These are phyloP conservation scores for Ctenodactylus gundi DNA, from an alignment of 2,113 vertebrate genomes.

Conservation along the genomic window DNA sequence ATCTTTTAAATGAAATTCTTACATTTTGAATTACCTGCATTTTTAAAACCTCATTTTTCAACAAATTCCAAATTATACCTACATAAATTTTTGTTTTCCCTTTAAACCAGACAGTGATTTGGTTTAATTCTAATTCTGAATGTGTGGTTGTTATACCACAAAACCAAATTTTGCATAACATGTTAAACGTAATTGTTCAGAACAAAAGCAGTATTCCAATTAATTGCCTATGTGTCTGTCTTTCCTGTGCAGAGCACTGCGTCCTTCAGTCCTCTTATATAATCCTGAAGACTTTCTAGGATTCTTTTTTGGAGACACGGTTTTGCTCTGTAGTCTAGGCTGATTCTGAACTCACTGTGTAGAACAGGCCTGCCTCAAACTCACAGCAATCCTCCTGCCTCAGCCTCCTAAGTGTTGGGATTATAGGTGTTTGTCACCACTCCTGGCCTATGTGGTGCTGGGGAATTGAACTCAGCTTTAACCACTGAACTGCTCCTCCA, in stretches of 20 bases:
- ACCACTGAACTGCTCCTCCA: too few species aligned
- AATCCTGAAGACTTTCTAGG: neutral
- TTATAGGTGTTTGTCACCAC: too few species aligned
- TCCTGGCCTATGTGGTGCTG: too few species aligned
- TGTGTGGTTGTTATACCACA: conserved; percentile 21
- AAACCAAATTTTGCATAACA: neutral
- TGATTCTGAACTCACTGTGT: too few species aligned
- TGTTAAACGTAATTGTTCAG: neutral
- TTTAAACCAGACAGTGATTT: conserved; percentile 15
- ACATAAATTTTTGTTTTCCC: conserved; percentile 41
- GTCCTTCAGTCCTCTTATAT: neutral
- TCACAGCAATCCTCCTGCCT: too few species aligned
- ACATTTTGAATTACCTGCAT: conserved; percentile 20
- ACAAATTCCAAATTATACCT: conserved; percentile 26
- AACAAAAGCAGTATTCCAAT: neutral
- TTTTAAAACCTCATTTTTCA: conserved; percentile 42
- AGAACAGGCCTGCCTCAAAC: too few species aligned
- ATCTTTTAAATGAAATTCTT: conserved; percentile 20
- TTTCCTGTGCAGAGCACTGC: neutral
- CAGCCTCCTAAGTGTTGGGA: too few species aligned
- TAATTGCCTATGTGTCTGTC: neutral
- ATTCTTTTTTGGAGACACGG: too few species aligned
- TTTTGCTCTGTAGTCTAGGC: too few species aligned
- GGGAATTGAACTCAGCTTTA: too few species aligned
- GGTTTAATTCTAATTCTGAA: conserved; percentile 32